These are phyloP conservation scores for Pachycephus smyrnensis DNA, from an alignment of 2,888 invertebrate genomes.

Conservation along the genomic window DNA sequence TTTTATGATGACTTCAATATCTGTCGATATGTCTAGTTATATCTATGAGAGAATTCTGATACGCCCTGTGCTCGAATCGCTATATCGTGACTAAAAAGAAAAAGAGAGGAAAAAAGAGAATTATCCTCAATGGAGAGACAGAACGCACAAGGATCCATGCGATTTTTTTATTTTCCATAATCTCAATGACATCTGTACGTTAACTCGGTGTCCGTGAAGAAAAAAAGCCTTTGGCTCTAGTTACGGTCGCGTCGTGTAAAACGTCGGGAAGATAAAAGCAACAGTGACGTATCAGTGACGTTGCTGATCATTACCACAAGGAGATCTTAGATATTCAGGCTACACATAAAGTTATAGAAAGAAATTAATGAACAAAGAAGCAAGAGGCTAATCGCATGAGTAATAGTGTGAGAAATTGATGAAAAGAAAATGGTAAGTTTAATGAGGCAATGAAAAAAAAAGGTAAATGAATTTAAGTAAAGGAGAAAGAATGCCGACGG, in stretches of 20 bases:
- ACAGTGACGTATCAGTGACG: not conserved
- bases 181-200: not conserved
- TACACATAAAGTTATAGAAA: slow-evolving; percentile 17
- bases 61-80: not conserved
- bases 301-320: not conserved
- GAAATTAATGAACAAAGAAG: slow-evolving; percentile 18
- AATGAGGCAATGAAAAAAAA: slow-evolving; percentile 13
- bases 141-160: not conserved
- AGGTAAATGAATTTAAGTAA: not conserved
- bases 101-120: slow-evolving; percentile 15
- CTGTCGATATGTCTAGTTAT: slow-evolving; percentile 54
- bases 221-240: slow-evolving; percentile 10
- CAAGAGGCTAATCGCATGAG: slow-evolving; percentile 12
- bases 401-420: slow-evolving; percentile 10
- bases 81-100: slow-evolving; percentile 35
- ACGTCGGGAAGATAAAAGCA: not conserved
- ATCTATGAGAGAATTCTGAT: not conserved
- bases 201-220: not conserved
- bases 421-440: slow-evolving; percentile 6
- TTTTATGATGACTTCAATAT: slow-evolving; percentile 65
- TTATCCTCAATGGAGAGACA: not conserved
- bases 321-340: slow-evolving; percentile 11
- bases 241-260: slow-evolving; percentile 1
- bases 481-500: not conserved
- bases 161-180: not conserved